Percentiles rank a stretch among this genome's conserved stretches.
phyloP scores from a whole-genome alignment of 1,140 invertebrate genomes.

The Papilio glaucus region DNA sequence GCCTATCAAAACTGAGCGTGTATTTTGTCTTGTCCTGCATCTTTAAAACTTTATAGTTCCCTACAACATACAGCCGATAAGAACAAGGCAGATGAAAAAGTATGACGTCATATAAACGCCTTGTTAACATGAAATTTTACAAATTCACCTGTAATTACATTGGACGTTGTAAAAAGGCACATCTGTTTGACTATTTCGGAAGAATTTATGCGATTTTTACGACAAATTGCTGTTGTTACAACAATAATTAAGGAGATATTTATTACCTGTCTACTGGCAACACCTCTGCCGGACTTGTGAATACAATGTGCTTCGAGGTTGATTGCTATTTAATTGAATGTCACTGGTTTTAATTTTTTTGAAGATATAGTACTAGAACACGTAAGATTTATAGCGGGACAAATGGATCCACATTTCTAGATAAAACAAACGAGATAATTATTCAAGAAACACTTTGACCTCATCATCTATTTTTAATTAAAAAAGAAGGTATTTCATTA shows the following conservation, averaged over 20 bases:
- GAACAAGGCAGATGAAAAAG: no score
- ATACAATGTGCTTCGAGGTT: not conserved
- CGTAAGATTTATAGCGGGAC: not conserved
- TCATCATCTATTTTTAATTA: no score
- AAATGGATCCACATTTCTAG: no score
- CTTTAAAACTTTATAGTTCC: no score
- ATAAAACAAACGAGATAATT: no score
- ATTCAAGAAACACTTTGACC: no score
- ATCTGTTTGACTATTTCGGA: constrained; percentile 23
- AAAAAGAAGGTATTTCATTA: no score
- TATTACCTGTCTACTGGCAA: constrained; percentile 12
- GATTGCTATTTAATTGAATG: constrained; percentile 17
- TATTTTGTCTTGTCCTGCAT: no score
- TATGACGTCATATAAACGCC: constrained; percentile 49
- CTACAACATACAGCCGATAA: no score
- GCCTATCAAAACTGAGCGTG: no score
- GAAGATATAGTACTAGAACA: not conserved
- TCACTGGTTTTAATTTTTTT: constrained; percentile 7
- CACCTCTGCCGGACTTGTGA: constrained; percentile 2
- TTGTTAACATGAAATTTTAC: constrained; percentile 63
- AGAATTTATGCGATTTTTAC: constrained; percentile 22
- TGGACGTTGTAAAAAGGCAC: constrained; percentile 45
- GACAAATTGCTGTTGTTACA: constrained; percentile 20
- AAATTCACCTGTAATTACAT: constrained; percentile 75
- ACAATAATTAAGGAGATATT: constrained; percentile 7